A percentile compares a stretch with the other conserved stretches of the same genome.
Conservation (phyloP, 2,797 vertebrate species). For the Octomys mimax region DNA sequence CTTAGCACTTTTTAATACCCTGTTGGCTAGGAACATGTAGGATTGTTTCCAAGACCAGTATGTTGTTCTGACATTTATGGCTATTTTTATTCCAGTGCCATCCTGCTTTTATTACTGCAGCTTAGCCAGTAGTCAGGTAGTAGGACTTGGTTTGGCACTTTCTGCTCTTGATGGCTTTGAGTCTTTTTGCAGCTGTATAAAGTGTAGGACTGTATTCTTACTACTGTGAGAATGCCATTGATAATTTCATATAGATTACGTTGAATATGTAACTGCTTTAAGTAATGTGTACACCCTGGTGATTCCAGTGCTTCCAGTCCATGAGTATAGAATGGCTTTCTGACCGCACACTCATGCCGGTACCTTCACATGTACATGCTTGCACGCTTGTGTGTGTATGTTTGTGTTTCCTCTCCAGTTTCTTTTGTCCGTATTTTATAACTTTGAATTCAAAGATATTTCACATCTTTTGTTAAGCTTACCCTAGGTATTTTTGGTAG, state of each 20-base stretch:
- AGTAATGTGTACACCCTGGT: background rate
- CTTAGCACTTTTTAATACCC: background rate
- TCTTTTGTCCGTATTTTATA: background rate
- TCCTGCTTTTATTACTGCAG: background rate
- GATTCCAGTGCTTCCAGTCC: background rate
- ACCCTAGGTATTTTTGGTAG: background rate
- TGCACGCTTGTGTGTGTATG: background rate
- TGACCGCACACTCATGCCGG: background rate
- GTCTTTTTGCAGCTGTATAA: background rate
- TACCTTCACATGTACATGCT: background rate
- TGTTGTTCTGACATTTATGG: background rate
- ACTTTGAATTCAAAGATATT: background rate
- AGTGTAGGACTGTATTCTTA: background rate
- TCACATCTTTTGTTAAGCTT: background rate
- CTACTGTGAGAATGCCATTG: background rate
- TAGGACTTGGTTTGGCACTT: background rate
- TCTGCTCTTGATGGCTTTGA: background rate
- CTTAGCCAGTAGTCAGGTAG: background rate
- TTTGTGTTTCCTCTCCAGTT: background rate
- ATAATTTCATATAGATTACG: background rate
- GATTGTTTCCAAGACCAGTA: too few relatives aligned
- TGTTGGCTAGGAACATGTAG: background rate
- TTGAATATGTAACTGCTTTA: background rate
- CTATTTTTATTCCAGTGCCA: background rate
- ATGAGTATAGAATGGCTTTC: background rate